Evolutionary conservation across 2,797 vertebrate genomes (phyloP).

Genomic region (Balearica regulorum): DNA sequence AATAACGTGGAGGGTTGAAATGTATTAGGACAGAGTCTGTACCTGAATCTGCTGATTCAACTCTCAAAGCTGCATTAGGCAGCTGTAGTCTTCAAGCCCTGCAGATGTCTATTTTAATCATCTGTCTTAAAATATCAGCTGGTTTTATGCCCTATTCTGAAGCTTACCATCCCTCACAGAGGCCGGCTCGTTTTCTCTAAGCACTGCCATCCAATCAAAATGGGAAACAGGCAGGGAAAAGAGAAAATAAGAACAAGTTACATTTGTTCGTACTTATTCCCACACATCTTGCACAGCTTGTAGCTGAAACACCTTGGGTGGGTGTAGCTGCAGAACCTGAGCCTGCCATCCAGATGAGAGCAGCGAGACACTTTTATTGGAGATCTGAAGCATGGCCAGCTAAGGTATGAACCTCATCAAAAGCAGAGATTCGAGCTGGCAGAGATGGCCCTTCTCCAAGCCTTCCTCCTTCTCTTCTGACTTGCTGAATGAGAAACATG

Average conservation of each 20-base stretch:
- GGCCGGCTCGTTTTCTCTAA: slow-evolving; percentile 45
- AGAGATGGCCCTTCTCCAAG: slow-evolving; percentile 31
- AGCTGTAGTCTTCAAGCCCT: slow-evolving; percentile 44
- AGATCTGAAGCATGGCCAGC: background rate
- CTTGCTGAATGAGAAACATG: slow-evolving; percentile 23
- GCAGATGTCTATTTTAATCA: slow-evolving; percentile 61
- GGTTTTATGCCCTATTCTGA: slow-evolving; percentile 32
- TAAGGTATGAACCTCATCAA: background rate
- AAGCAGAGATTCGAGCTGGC: slow-evolving; percentile 15
- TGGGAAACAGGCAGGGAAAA: slow-evolving; percentile 40
- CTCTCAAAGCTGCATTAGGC: slow-evolving; percentile 44
- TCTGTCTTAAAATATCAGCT: slow-evolving; percentile 59
- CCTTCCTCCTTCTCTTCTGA: slow-evolving; percentile 29
- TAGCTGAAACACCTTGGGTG: background rate
- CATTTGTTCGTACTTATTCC: slow-evolving; percentile 25
- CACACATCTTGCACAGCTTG: background rate
- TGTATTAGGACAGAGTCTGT: background rate
- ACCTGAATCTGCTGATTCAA: slow-evolving; percentile 64
- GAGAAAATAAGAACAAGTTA: background rate
- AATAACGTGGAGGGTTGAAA: background rate
- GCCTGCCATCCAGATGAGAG: background rate
- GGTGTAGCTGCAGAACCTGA: background rate
- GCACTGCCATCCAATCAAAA: slow-evolving; percentile 21
- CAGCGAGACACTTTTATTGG: background rate
- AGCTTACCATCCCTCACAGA: slow-evolving; percentile 29